Conservation (phyloP, 1,140 invertebrate genomes). For the Telenomus remus region DNA sequence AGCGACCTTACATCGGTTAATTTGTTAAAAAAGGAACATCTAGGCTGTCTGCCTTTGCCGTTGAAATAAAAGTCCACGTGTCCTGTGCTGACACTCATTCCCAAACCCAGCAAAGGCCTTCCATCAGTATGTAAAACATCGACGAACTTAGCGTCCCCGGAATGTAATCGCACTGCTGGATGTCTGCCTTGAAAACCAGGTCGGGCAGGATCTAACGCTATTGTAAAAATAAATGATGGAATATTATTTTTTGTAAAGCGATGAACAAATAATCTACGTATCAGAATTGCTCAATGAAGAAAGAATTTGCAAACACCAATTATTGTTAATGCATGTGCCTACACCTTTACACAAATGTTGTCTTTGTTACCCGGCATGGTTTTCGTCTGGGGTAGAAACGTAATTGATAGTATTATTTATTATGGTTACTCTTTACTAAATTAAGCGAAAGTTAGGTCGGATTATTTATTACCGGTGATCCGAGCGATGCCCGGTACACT, state of each 20-base stretch:
- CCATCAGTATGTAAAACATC: constrained; percentile 75
- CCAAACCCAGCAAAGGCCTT: constrained; percentile 69
- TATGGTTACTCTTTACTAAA: constrained; percentile 7
- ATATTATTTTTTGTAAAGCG: no score
- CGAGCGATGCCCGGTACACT: constrained; percentile 61
- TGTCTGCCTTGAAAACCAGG: constrained; percentile 72
- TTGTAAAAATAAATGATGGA: no score
- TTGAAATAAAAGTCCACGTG: constrained; percentile 67
- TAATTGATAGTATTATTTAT: constrained; percentile 14
- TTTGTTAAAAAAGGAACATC: constrained; percentile 55
- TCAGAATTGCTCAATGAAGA: neutral
- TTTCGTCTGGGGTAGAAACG: constrained; percentile 28
- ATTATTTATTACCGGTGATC: constrained; percentile 64
- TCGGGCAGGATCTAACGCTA: constrained; percentile 75
- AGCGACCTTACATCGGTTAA: constrained; percentile 44
- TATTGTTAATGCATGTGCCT: constrained; percentile 20
- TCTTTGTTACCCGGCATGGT: constrained; percentile 21
- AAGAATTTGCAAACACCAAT: neutral
- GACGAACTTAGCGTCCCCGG: constrained; percentile 72
- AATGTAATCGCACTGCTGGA: constrained; percentile 64
- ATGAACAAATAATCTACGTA: no score
- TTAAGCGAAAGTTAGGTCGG: no score
- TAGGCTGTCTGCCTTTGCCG: constrained; percentile 64
- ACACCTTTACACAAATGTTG: constrained; percentile 12
- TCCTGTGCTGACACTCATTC: constrained; percentile 66